Evolutionary conservation across 2,888 invertebrate genomes (phyloP).

Genomic region (Chouioia cunea): DNA sequence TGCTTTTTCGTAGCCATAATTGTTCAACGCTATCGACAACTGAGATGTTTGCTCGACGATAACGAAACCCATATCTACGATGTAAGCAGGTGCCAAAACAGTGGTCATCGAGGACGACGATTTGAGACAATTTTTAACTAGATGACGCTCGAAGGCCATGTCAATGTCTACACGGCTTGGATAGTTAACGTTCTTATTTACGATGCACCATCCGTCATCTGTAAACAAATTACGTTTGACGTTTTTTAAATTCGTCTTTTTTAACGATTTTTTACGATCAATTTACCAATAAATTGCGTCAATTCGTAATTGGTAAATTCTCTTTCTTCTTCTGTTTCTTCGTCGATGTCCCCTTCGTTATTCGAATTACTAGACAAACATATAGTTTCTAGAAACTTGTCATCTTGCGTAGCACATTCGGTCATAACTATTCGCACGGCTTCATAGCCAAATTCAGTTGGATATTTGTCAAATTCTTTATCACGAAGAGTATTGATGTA

Average conservation of each 20-base stretch:
- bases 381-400: not conserved
- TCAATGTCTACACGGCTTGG: conserved; percentile 75
- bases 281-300: conserved; percentile 29
- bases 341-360: not conserved
- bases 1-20: conserved; percentile 72
- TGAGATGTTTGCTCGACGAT: conserved; percentile 22
- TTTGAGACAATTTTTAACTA: conserved; percentile 70
- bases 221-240: not conserved
- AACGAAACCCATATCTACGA: conserved; percentile 21
- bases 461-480: conserved; percentile 59
- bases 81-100: conserved; percentile 18
- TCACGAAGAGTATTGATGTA: conserved; percentile 71
- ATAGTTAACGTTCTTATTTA: conserved; percentile 67
- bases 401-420: conserved; percentile 4
- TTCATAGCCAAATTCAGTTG: conserved; percentile 68
- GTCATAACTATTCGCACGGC: conserved; percentile 65
- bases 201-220: conserved; percentile 62
- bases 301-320: conserved; percentile 21
- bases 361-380: conserved; percentile 5
- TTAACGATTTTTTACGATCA: not conserved
- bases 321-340: not conserved
- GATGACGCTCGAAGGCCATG: conserved; percentile 73
- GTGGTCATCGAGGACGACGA: too few relatives aligned
- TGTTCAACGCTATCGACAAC: conserved; percentile 61
- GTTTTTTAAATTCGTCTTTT: too few relatives aligned